Evolutionary conservation across 2,888 invertebrate genomes (phyloP), one percentile per base, ranked within the genome.

Genomic region (Pardosa pseudoannulata): DNA sequence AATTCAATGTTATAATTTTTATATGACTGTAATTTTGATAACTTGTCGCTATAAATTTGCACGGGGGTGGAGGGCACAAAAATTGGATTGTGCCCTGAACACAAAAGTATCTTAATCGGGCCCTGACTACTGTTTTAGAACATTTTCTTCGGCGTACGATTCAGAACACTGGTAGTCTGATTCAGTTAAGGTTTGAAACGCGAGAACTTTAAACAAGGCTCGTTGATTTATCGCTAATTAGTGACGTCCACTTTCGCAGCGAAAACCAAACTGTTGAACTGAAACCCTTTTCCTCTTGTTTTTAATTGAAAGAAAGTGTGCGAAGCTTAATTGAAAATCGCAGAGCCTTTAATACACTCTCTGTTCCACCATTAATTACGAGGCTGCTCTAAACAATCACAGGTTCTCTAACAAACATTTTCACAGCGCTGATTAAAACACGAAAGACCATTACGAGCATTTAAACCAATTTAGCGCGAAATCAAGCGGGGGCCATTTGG

Each of bases 401-500:
- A 23, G 16, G 11, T n/a, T n/a, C 23, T 56, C 56, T 5, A 56
- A 23, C 56, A 56, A 23, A 6, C 56, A 56, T 56, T 56, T 23
- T 23, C 19, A 23, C 56, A 23, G 23, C 19, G 16, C 56, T 56
- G 19, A 56, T 56, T 56, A 23, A 23, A 56, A 16, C 23, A 56
- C 56, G 23, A 23, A 56, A 56, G 56, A 56, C 56, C 23, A 56
- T 56, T 56, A 56, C 23, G 56, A 23, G 56, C 23, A 56, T 56
- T 56, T 56, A 56, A 56, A 56, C 56, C 56, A 56, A 23, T 56
- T 56, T 56, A 56, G 56, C 3, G 5, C 56, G 16, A 56, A 56
- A 56, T 56, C 56, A 2, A 56, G 23, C 5, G 23, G 56, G 23
- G 3, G 23, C 56, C 19, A 56, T 56, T 56, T 56, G 56, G 62